Evolutionary conservation across 2,888 invertebrate species (phyloP).

Genomic region (Limnephilus auricula): DNA sequence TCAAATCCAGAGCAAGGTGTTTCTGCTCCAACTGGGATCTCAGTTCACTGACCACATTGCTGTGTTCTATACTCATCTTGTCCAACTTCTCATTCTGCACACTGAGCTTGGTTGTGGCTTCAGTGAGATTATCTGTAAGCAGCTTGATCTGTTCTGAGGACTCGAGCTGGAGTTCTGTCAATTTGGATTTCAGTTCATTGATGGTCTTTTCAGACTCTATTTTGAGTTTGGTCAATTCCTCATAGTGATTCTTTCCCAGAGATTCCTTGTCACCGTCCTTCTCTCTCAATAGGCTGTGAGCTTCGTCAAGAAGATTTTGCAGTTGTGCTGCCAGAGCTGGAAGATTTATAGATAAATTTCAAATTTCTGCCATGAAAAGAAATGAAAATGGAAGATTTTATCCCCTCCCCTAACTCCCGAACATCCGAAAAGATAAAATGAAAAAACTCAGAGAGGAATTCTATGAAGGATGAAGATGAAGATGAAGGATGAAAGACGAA

Average conservation of each 20-base stretch:
- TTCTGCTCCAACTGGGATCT: slow-evolving; percentile 75
- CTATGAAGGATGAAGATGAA: background rate
- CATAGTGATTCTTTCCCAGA: slow-evolving; percentile 76
- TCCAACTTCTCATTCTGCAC: slow-evolving; percentile 75
- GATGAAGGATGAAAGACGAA: no score
- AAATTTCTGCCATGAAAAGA: background rate
- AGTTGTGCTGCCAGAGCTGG: slow-evolving; percentile 76
- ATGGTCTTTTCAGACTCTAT: slow-evolving; percentile 77
- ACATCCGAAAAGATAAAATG: background rate
- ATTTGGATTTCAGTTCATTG: slow-evolving; percentile 79
- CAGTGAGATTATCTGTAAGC: slow-evolving; percentile 76
- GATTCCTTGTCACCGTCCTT: slow-evolving; percentile 77
- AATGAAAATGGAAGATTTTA: background rate
- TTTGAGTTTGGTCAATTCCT: slow-evolving; percentile 74
- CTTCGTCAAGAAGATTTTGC: slow-evolving; percentile 76
- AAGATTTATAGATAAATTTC: slow-evolving; percentile 65
- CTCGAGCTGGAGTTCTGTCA: slow-evolving; percentile 81
- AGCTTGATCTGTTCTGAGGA: slow-evolving; percentile 79
- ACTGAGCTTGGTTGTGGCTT: slow-evolving; percentile 76
- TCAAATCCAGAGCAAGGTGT: slow-evolving; percentile 76
- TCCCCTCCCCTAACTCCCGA: background rate
- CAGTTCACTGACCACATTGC: slow-evolving; percentile 75
- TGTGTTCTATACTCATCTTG: slow-evolving; percentile 75
- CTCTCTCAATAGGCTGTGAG: slow-evolving; percentile 76
- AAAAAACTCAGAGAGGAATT: background rate